These are phyloP conservation scores for Dendrolimus pini DNA, from an alignment of 2,888 invertebrate species.

Conservation along the genomic window DNA sequence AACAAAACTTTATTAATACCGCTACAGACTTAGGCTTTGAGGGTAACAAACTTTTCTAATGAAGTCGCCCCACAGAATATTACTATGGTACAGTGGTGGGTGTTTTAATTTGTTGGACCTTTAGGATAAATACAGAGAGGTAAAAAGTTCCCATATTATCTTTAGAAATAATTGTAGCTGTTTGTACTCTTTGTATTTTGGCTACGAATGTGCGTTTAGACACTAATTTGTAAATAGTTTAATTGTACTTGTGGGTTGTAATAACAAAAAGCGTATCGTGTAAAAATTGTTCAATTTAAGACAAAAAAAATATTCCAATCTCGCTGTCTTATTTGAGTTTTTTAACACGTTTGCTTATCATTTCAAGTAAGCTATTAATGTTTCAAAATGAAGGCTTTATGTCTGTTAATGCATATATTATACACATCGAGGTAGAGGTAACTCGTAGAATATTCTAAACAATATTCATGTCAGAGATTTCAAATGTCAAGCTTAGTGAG, in stretches of 20 bases:
- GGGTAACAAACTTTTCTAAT: conserved; percentile 73
- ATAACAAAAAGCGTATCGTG: too few relatives aligned
- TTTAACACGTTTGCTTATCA: too few relatives aligned
- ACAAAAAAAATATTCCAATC: too few relatives aligned
- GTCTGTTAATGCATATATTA: conserved; percentile 26
- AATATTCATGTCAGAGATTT: conserved; percentile 60
- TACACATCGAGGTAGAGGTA: conserved; percentile 32
- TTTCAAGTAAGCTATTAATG: conserved; percentile 17
- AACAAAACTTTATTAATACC: conserved; percentile 76
- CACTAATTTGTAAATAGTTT: background rate
- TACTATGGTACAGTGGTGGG: conserved; percentile 43
- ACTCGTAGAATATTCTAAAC: conserved; percentile 32
- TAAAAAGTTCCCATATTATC: background rate
- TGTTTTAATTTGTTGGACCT: conserved; percentile 57
- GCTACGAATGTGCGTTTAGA: conserved; percentile 1
- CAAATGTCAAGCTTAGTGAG: conserved; percentile 56
- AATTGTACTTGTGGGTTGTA: conserved; percentile 6
- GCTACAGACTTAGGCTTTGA: conserved; percentile 64
- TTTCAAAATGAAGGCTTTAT: conserved; percentile 31
- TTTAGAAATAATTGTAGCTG: conserved; percentile 1
- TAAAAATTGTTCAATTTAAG: too few relatives aligned
- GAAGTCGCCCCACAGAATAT: conserved; percentile 67
- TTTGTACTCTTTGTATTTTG: conserved; percentile 7
- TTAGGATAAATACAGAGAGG: background rate
- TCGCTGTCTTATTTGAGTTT: too few relatives aligned